Evolutionary conservation across 2,888 invertebrate species (phyloP), one percentile per base, ranked within the genome.

Genomic region (Tenthredo livida): DNA sequence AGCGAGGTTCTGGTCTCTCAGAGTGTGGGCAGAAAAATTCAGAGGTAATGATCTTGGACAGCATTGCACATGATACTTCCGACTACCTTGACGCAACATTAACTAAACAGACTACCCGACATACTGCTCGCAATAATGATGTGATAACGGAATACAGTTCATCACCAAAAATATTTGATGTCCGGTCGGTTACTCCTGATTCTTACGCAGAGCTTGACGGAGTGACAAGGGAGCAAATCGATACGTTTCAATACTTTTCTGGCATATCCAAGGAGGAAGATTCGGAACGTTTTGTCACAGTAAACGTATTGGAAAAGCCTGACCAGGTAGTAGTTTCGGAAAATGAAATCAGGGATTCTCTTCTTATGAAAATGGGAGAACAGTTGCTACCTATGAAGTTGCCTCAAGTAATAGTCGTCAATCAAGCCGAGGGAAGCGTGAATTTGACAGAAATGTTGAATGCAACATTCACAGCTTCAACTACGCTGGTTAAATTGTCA

Each of bases 111-210:
- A 12, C 47, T 25, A 25, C 15, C 4, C 50, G 54, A 40, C 5
- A 80, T 61, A n/a, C n/a, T 37, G 6, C 5, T 40, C 17, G 40
- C 37, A 58, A n/a, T 33, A 61, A n/a, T 40, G 21, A 58, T 25
- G 58, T 80, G 40, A 80, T 80, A 40, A 80, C 21, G 5, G 80
- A 80, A 80, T 80, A 80, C 15, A 80, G 80, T 61, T 80, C 80
- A 17, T 80, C 80, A 40, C 80, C 80, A 3, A 80, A 80, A 61
- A 80, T 80, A 80, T 80, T 58, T 61, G 80, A 80, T 21, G 80
- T 80, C 5, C n/a, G 80, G 21, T 80, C 80, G 6, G 80, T 80
- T 40, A 80, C 80, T 21, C 80, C 80, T 25, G 61, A 58, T 80
- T 58, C 80, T 61, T 80, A 80, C 17, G 80, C 58, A 40, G 40